phyloP scores from a whole-genome alignment of 2,113 vertebrate genomes.

The Microcebus jonahi region DNA sequence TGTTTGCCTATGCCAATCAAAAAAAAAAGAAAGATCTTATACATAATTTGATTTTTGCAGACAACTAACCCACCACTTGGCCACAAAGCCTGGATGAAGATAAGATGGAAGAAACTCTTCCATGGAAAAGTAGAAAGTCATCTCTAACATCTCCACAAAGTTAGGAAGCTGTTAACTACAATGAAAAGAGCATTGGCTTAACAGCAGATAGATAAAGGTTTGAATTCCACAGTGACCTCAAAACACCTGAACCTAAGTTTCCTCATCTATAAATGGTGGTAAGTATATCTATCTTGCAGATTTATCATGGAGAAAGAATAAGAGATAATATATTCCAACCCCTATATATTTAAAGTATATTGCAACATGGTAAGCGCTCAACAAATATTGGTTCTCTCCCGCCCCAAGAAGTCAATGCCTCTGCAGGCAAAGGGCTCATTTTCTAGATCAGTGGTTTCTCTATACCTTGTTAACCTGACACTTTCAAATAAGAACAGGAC shows the following conservation, averaged over 20 bases:
- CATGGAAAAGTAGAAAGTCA: neutral
- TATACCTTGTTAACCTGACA: neutral
- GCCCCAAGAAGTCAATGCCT: neutral
- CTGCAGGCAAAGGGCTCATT: neutral
- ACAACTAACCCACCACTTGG: neutral
- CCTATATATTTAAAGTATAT: neutral
- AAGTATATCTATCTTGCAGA: neutral
- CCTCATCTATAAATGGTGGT: neutral
- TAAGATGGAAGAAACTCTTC: neutral
- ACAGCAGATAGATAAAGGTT: neutral
- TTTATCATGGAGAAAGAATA: neutral
- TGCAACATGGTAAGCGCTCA: neutral
- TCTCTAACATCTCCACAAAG: neutral
- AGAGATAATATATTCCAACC: neutral
- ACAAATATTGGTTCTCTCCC: neutral
- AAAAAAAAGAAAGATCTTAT: neutral
- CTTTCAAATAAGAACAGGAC: slow-evolving; percentile 5
- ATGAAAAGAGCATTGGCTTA: neutral
- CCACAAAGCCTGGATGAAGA: neutral
- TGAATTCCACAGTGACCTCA: neutral
- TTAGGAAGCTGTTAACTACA: neutral
- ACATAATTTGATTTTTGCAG: neutral
- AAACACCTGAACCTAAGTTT: neutral
- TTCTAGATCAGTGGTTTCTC: neutral
- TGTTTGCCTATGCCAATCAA: neutral